Conservation (phyloP, 2,797 vertebrate species). For the Sebastes itinus region DNA sequence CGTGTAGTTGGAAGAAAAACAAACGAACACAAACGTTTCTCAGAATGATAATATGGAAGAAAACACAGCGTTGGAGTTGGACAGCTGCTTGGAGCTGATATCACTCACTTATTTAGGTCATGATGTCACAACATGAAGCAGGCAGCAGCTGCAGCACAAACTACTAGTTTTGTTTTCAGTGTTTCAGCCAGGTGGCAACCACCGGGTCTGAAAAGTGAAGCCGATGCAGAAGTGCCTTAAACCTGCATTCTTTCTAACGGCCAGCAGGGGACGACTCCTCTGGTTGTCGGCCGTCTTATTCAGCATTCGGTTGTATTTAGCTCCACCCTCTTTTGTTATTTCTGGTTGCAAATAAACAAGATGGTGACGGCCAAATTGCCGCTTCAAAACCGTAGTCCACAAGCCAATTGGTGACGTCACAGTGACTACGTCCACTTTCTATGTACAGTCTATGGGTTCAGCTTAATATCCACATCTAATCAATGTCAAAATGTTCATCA, state of each 20-base stretch:
- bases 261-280: too few relatives aligned
- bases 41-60: background rate
- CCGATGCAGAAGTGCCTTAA: background rate
- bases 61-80: background rate
- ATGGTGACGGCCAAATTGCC: too few relatives aligned
- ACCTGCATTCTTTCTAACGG: too few relatives aligned
- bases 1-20: slow-evolving; percentile 6
- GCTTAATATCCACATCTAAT: background rate
- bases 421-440: too few relatives aligned
- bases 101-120: slow-evolving; percentile 15
- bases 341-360: too few relatives aligned
- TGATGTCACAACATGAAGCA: background rate
- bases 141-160: background rate
- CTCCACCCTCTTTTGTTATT: too few relatives aligned
- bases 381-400: too few relatives aligned
- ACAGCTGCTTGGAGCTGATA: slow-evolving; percentile 14
- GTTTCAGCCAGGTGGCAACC: background rate
- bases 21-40: slow-evolving; percentile 12
- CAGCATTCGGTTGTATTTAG: too few relatives aligned
- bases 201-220: background rate
- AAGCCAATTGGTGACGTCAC: accelerated
- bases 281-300: too few relatives aligned
- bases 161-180: background rate
- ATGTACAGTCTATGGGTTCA: too few relatives aligned
- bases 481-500: background rate